A percentile compares a stretch with the other conserved stretches of the same genome.
Conservation (phyloP, 2,797 vertebrate genomes). For the Meriones psammophilus region DNA sequence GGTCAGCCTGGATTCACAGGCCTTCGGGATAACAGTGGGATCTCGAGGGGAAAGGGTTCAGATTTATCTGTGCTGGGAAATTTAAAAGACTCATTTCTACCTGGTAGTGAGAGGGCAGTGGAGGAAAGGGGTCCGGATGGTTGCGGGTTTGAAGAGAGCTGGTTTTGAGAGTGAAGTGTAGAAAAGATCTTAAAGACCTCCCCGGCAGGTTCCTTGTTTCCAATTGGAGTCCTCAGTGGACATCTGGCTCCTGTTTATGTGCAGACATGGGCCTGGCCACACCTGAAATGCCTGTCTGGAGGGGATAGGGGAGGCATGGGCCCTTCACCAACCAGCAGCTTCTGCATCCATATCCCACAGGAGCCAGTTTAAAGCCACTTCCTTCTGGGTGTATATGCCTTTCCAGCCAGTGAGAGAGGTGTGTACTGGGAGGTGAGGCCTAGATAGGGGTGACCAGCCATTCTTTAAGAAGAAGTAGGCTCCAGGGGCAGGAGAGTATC, state of each 20-base stretch:
- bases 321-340: background rate
- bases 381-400: background rate
- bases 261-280: too few relatives aligned
- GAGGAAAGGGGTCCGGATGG: background rate
- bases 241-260: background rate
- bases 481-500: background rate
- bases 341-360: background rate
- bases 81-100: background rate
- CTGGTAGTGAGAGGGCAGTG: background rate
- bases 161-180: too few relatives aligned
- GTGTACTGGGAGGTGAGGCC: background rate
- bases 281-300: background rate
- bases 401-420: background rate
- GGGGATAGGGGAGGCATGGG: background rate
- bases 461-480: background rate
- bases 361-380: background rate
- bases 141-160: too few relatives aligned
- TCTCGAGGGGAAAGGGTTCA: background rate
- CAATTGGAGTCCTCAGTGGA: background rate
- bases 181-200: background rate
- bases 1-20: background rate
- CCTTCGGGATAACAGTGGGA: background rate
- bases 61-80: background rate
- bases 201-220: background rate
- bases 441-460: too few relatives aligned